Conservation (phyloP, 2,888 invertebrate genomes). For the Sericinus montela region DNA sequence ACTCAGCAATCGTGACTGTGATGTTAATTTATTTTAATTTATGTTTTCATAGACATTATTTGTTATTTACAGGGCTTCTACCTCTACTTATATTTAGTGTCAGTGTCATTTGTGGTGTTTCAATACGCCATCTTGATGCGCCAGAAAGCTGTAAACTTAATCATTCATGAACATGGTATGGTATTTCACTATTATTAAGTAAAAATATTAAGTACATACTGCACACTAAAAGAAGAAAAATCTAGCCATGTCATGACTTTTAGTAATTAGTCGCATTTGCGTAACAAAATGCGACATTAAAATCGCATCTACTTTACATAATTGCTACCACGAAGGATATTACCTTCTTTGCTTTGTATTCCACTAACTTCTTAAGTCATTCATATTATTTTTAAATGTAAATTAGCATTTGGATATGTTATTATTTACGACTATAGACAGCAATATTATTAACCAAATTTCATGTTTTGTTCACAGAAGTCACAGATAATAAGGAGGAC, state of each 20-base stretch:
- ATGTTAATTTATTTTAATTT: too few species aligned
- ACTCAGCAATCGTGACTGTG: too few species aligned
- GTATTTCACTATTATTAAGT: conserved; percentile 3
- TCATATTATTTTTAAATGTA: conserved; percentile 46
- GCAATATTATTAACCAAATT: conserved; percentile 10
- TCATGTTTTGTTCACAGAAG: conserved; percentile 27
- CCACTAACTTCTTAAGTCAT: conserved; percentile 56
- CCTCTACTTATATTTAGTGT: conserved; percentile 87
- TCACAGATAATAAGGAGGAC: conserved; percentile 55
- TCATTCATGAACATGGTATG: conserved; percentile 76
- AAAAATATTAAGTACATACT: conserved; percentile 3
- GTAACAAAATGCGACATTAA: conserved; percentile 76
- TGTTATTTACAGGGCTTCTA: conserved; percentile 85
- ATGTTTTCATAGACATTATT: too few species aligned
- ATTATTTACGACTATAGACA: conserved; percentile 15
- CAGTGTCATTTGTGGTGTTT: conserved; percentile 87
- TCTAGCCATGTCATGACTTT: conserved; percentile 31
- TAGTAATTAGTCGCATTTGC: conserved; percentile 70
- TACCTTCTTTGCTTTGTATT: conserved; percentile 67
- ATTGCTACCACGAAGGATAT: conserved; percentile 66
- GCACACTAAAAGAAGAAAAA: conserved; percentile 14
- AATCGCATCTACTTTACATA: conserved; percentile 77
- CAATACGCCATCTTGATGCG: conserved; percentile 83
- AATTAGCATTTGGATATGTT: conserved; percentile 35
- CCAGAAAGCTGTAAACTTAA: conserved; percentile 81